Evolutionary conservation across 2,888 invertebrate species (phyloP), one percentile per base, ranked within the genome.

Genomic region (Cyrtodaria siliqua): DNA sequence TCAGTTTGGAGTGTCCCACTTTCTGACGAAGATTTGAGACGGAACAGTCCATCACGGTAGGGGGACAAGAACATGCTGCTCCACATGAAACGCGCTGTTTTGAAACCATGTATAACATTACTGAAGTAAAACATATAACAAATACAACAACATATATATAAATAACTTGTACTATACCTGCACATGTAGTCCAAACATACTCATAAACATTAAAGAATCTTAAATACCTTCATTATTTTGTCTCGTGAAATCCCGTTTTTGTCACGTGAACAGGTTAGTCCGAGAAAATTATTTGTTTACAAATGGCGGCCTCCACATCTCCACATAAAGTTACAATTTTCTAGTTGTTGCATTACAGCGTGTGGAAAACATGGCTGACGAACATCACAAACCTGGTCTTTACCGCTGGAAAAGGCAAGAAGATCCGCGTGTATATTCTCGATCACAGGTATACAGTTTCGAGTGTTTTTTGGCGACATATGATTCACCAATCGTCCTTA

Each of bases 371-470:
- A 74, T 86, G 86, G 79, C 63, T 27, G 83, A 82, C 26, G 68
- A 59, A 60, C 60, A 47, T 20, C 87, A 88, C 49, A 88, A 86
- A 72, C 73, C 71, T 14, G 82, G 82, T 6, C 79, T 88, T 42
- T 88, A 87, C 67, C 71, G 84, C 42, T 90, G 90, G 90, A 86
- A 87, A 62, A 71, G 85, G 55, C 86, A 87, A 72, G 81, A 84
- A 14, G 86, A 86, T 53, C 81, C 85, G 20, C 74, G 86, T 53
- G 83, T 87, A 29, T 84, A 88, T 59, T 88, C 89, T 2, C 75
- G 89, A 53, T 82, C 86, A 24, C 87, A 89, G 85, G 88, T 87
- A n/a, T n/a, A n/a, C n/a, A n/a, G n/a, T n/a, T n/a, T n/a, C n/a
- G n/a, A n/a, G n/a, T n/a, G n/a, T n/a, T n/a, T n/a, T n/a, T n/a